Base-by-base conservation (phyloP, 2,797 vertebrate species). In the Poliocrania exsul region DNA sequence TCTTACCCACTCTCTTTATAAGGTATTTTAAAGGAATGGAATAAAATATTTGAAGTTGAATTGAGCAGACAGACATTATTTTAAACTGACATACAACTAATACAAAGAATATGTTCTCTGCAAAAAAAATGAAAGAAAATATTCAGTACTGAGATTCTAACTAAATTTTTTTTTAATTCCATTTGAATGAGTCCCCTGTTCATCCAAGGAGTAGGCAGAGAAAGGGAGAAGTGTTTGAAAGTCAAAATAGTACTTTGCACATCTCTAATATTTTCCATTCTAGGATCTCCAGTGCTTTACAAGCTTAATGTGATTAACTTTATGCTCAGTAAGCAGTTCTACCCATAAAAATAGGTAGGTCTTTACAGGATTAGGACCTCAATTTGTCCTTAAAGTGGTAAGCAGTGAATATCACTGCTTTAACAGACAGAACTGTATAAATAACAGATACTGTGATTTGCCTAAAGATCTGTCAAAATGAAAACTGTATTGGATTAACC, bases 271-370 rank as follows among this genome's bases (percentile, higher is more conserved):
- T 92, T 94, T 94, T 92, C 73, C 31, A 31, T 92, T 72, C 60
- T 66, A 84, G 62, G 77, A 77, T 75, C 70, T 90, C 82, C 49
- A 83, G 69, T 26, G 54, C 96, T 95, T 96, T 91, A 92, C 88
- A 90, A 84, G 92, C 88, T 95, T 94, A 94, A 96, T n/a, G 46
- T 94, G 92, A 94, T 96, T 95, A 96, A 95, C 86, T 93, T 95
- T 92, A 69, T 96, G 88, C 84, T 83, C 92, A 69, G 88, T 89
- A 96, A 97, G 92, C 92, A 93, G 81, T 96, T 95, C 84, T 87
- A 33, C 61, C 69, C 65, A 33, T 70, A 94, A 93, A 95, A 93
- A 95, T 90, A 97, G 94, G 83, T 71, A 95, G 53, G 71, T 77
- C 86, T 95, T 96, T 93, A 88, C 53, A 87, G 92, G 88, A 96